These are phyloP conservation scores for Harmothoe impar DNA, from an alignment of 2,888 invertebrate species.

Conservation along the genomic window DNA sequence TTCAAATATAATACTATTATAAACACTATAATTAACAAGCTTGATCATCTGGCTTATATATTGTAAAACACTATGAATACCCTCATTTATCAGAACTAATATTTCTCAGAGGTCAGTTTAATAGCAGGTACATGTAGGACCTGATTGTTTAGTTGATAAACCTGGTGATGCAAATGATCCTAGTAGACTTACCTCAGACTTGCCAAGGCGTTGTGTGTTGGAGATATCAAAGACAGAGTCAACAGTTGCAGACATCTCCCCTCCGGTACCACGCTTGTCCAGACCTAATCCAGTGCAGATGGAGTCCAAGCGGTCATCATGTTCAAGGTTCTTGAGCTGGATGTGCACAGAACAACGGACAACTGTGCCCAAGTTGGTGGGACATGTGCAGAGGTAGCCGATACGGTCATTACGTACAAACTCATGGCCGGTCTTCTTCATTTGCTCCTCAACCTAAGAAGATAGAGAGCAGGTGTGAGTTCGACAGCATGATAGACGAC, in stretches of 20 bases:
- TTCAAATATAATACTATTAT: no score
- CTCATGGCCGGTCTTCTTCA: conserved; percentile 87
- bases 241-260: conserved; percentile 69
- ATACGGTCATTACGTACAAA: conserved; percentile 71
- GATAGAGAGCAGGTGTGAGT: background rate
- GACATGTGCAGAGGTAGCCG: conserved; percentile 73
- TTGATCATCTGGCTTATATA: no score
- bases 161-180: background rate
- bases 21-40: no score
- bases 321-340: conserved; percentile 69
- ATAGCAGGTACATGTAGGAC: no score
- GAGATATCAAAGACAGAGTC: conserved; percentile 70
- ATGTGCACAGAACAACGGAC: conserved; percentile 72
- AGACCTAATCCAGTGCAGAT: conserved; percentile 68
- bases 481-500: no score
- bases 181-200: conserved; percentile 68
- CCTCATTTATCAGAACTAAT: no score
- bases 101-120: no score
- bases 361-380: conserved; percentile 73
- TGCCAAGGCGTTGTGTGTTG: conserved; percentile 70
- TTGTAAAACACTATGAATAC: no score
- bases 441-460: conserved; percentile 84
- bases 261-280: conserved; percentile 72
- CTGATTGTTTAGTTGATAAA: no score
- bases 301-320: conserved; percentile 68